Evolutionary conservation across 2,888 invertebrate species (phyloP).

Genomic region (Andrena haemorrhoa): DNA sequence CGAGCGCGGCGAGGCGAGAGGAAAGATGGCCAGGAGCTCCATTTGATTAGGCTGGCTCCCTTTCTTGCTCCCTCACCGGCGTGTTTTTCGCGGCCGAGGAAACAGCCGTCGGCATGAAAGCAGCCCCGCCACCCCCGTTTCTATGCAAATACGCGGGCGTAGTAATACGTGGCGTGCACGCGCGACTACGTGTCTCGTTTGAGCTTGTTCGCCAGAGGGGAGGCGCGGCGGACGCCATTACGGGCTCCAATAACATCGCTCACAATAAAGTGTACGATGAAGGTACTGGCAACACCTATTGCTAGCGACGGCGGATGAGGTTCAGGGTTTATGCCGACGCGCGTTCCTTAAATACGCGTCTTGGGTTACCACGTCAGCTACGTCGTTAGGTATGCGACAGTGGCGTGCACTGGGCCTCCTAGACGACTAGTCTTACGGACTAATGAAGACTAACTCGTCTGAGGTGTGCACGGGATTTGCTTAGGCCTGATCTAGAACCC

Average conservation of each 20-base stretch:
- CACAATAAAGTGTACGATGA: constrained; percentile 74
- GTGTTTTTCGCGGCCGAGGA: constrained; percentile 55
- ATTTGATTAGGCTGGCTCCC: constrained; percentile 55
- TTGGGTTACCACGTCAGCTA: not conserved
- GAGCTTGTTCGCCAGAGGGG: constrained; percentile 68
- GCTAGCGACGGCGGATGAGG: constrained; percentile 23
- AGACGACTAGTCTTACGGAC: no score
- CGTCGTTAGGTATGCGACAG: constrained; percentile 4
- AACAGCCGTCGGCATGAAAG: constrained; percentile 63
- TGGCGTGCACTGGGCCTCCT: not conserved
- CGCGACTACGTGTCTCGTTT: constrained; percentile 56
- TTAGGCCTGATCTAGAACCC: no score
- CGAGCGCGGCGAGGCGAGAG: not conserved
- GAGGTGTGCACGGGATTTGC: no score
- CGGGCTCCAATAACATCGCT: constrained; percentile 77
- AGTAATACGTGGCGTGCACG: constrained; percentile 57
- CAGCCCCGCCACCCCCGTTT: constrained; percentile 61
- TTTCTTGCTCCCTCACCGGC: constrained; percentile 21
- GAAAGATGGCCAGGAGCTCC: constrained; percentile 45
- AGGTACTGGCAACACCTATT: constrained; percentile 56
- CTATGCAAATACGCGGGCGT: constrained; percentile 69
- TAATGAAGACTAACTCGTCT: no score
- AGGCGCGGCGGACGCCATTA: constrained; percentile 75
- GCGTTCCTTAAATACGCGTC: constrained; percentile 28
- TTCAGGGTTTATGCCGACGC: constrained; percentile 6